Conservation (phyloP, 2,113 vertebrate genomes). For the Zosterops borbonicus region DNA sequence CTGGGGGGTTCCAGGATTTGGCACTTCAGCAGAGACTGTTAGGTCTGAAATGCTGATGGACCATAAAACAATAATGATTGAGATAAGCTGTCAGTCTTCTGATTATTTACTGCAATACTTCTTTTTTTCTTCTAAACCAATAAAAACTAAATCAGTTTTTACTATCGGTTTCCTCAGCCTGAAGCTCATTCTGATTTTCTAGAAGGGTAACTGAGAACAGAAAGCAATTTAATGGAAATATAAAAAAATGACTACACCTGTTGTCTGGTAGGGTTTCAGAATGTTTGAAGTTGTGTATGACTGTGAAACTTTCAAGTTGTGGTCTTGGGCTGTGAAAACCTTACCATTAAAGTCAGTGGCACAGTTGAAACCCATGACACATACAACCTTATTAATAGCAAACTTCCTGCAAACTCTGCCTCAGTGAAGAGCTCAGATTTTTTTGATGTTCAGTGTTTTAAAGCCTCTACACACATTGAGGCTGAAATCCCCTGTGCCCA, state of each 20-base stretch:
- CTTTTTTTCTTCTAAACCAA: neutral
- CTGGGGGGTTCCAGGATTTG: neutral
- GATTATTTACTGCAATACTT: neutral
- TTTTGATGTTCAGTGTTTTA: neutral
- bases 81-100: neutral
- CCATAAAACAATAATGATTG: neutral
- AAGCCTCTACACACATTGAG: rapidly evolving
- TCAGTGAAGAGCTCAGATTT: neutral
- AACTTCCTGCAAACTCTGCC: neutral
- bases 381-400: neutral
- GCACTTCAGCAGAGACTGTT: neutral
- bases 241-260: neutral
- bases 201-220: neutral
- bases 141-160: neutral
- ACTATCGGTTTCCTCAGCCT: neutral
- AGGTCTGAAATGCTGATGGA: neutral
- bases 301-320: neutral
- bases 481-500: neutral
- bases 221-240: neutral
- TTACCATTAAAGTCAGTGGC: neutral
- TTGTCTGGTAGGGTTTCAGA: neutral
- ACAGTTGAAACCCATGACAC: neutral
- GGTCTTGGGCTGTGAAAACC: neutral
- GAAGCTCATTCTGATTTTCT: neutral
- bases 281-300: neutral